Evolutionary conservation across 1,140 invertebrate genomes (phyloP).

Genomic region (Orchestia grillus): DNA sequence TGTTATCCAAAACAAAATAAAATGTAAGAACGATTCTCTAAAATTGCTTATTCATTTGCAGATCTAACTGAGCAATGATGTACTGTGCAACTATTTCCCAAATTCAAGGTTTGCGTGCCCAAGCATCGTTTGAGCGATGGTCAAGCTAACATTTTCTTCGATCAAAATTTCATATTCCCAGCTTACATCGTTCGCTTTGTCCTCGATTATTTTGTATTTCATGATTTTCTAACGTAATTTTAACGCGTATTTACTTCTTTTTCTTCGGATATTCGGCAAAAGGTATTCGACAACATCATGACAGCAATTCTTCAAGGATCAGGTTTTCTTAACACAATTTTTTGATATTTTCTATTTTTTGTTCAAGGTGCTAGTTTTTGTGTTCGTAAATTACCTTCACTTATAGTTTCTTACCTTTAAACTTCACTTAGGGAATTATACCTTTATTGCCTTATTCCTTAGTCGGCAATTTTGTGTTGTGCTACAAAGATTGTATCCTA

Average conservation of each 20-base stretch:
- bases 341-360: not conserved
- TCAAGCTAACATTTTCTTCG: too few species aligned
- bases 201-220: too few species aligned
- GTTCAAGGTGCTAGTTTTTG: not conserved
- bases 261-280: not conserved
- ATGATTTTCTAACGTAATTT: not conserved
- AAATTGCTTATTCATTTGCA: too few species aligned
- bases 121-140: too few species aligned
- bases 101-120: too few species aligned
- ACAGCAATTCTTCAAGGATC: not conserved
- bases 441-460: not conserved
- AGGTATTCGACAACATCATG: not conserved
- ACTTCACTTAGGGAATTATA: not conserved
- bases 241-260: not conserved
- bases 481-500: not conserved
- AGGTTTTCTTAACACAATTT: not conserved
- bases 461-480: not conserved
- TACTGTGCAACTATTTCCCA: too few species aligned
- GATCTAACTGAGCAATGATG: too few species aligned
- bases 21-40: too few species aligned
- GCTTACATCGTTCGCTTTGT: not conserved
- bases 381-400: not conserved
- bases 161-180: not conserved
- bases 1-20: too few species aligned
- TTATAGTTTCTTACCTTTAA: not conserved